Conservation (phyloP, 2,797 vertebrate genomes). For the Pipistrellus pygmaeus region DNA sequence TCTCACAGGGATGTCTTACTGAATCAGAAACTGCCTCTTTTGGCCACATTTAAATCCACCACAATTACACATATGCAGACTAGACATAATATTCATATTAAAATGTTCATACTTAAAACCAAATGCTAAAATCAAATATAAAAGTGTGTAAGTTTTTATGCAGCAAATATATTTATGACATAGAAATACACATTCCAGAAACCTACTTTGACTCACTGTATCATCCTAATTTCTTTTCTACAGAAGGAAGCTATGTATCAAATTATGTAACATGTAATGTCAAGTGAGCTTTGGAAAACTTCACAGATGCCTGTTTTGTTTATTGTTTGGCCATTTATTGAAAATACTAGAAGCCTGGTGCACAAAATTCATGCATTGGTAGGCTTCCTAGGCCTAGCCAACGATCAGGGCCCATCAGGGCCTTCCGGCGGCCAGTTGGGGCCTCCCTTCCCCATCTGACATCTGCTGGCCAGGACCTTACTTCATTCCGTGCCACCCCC, state of each 20-base stretch:
- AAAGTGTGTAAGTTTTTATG: neutral
- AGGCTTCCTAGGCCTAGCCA: too few species aligned
- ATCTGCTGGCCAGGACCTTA: too few species aligned
- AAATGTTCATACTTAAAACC: slow-evolving; percentile 43
- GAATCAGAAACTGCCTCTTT: slow-evolving; percentile 24
- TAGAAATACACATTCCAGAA: slow-evolving; percentile 38
- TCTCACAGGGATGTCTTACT: slow-evolving; percentile 38
- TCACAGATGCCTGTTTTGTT: neutral
- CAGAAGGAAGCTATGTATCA: neutral
- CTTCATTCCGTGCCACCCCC: too few species aligned
- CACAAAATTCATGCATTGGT: too few species aligned
- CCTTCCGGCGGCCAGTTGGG: too few species aligned
- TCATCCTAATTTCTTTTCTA: neutral
- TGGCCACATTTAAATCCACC: slow-evolving; percentile 48
- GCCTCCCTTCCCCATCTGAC: too few species aligned
- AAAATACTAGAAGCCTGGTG: neutral
- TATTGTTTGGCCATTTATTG: neutral
- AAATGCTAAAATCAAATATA: slow-evolving; percentile 21
- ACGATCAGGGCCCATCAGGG: too few species aligned
- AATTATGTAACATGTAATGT: neutral
- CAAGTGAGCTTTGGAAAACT: neutral
- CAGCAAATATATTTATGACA: slow-evolving; percentile 31
- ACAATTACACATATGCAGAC: slow-evolving; percentile 26
- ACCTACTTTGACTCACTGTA: slow-evolving; percentile 16
- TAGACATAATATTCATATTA: slow-evolving; percentile 37